These are phyloP conservation scores for Apamea monoglypha DNA, from an alignment of 2,888 invertebrate species.

Conservation along the genomic window DNA sequence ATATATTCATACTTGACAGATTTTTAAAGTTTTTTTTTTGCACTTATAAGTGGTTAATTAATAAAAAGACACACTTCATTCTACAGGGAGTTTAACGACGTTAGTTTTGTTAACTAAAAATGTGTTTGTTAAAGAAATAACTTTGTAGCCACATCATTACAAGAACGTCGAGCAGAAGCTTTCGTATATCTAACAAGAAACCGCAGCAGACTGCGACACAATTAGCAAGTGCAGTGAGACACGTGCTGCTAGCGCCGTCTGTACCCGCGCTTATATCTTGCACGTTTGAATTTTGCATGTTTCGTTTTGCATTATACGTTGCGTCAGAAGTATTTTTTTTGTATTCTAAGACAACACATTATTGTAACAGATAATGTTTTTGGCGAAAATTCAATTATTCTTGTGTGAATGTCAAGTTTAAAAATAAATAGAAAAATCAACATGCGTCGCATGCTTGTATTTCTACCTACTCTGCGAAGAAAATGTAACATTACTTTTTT, in stretches of 20 bases:
- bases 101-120: not conserved
- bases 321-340: not conserved
- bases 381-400: not conserved
- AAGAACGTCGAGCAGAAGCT: not conserved
- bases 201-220: conserved; percentile 29
- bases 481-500: too few relatives aligned
- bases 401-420: not conserved
- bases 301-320: not conserved
- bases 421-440: too few relatives aligned
- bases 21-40: not conserved
- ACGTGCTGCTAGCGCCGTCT: conserved; percentile 8
- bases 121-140: conserved; percentile 5
- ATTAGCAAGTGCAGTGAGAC: conserved; percentile 39
- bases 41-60: not conserved
- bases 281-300: not conserved
- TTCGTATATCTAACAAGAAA: conserved; percentile 25
- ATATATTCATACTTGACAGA: not conserved
- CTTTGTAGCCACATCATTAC: conserved; percentile 36
- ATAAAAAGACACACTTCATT: not conserved
- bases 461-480: too few relatives aligned
- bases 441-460: too few relatives aligned
- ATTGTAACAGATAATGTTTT: not conserved
- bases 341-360: not conserved
- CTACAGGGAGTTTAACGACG: not conserved
- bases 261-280: conserved; percentile 18